phyloP scores from a whole-genome alignment of 2,113 vertebrate species.

The Misgurnus mizolepis region DNA sequence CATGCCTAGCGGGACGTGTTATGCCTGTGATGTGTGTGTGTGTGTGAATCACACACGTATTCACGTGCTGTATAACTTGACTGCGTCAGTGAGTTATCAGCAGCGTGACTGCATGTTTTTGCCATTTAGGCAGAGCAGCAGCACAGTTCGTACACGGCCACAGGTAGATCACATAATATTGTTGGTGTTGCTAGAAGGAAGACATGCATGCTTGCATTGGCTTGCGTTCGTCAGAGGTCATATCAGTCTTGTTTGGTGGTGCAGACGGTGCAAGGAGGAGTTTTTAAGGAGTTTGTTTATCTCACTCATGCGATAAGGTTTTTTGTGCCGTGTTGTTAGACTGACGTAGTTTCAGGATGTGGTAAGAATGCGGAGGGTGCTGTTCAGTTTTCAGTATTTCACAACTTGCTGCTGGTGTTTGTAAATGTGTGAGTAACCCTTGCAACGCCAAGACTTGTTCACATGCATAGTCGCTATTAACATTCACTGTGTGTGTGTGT shows the following conservation, averaged over 20 bases:
- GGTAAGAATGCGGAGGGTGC: constrained; percentile 79
- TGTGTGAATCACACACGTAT: constrained; percentile 3
- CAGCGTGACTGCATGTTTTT: constrained; percentile 20
- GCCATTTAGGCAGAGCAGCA: not conserved
- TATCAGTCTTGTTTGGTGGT: constrained; percentile 17
- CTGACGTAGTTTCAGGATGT: constrained; percentile 81
- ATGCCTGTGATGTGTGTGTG: not conserved
- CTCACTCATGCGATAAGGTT: constrained; percentile 70
- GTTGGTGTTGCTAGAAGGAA: constrained; percentile 14
- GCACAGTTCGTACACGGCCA: not conserved
- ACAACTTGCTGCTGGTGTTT: constrained; percentile 66
- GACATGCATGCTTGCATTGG: constrained; percentile 11
- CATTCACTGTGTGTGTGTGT: not conserved
- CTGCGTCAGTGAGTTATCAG: constrained; percentile 30
- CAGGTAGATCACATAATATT: constrained; percentile 17
- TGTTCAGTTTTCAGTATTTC: constrained; percentile 69
- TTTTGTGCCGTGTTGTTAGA: constrained; percentile 61
- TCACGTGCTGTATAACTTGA: constrained; percentile 12
- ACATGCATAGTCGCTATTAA: not conserved
- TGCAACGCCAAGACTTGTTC: not conserved
- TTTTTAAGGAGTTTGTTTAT: constrained; percentile 69
- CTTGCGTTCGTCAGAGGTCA: constrained; percentile 24
- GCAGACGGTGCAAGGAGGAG: constrained; percentile 26
- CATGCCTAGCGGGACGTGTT: not conserved
- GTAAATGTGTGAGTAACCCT: constrained; percentile 62